Base-by-base conservation (phyloP, 2,888 invertebrate species). In the Chrysina gloriosa region DNA sequence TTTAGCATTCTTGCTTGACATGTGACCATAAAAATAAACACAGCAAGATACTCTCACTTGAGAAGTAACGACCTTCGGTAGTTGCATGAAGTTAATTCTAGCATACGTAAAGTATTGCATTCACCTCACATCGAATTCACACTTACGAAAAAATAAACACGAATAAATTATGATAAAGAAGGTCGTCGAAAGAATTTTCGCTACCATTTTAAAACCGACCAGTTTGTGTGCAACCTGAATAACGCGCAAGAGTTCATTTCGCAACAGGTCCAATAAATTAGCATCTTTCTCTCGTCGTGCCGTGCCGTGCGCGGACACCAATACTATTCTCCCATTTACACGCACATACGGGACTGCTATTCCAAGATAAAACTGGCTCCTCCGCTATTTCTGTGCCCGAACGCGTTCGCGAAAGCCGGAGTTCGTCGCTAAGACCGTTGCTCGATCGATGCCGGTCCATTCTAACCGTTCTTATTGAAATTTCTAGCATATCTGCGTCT, bases 231-330 rank as follows among this genome's bases (percentile, higher is more conserved):
- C 27, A 58, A 39, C 39, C 39, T 27, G 58, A 39, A 42, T 58
- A 52, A 36, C 36, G 29, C 7, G 29, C 39, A 36, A 19, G 34
- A 34, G 19, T 54, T 11, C 54, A 11, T 54, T 54, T 34, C n/a
- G 56, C 25, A 58, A 58, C 36, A 23, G 25, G 27, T 19, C 56
- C 39, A 39, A 58, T 39, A 58, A 58, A 58, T 58, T 58, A 58
- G 25, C 27, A 42, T 42, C 39, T 42, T 25, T 42, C 39, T 58
- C 25, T 27, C 23, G n/a, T n/a, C n/a, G n/a, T 6, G 45, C 19
- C 19, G 19, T 45, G 45, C 21, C 21, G 45, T 21, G 45, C 19
- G n/a, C 45, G n/a, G 21, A 7, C 9, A 21, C 21, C 14, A 2
- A 45, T 9, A 45, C 45, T 21, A 16, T 45, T 19, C 7, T 2